These are phyloP conservation scores for Myioborus miniatus DNA, from an alignment of 2,797 vertebrate genomes.

Conservation along the genomic window DNA sequence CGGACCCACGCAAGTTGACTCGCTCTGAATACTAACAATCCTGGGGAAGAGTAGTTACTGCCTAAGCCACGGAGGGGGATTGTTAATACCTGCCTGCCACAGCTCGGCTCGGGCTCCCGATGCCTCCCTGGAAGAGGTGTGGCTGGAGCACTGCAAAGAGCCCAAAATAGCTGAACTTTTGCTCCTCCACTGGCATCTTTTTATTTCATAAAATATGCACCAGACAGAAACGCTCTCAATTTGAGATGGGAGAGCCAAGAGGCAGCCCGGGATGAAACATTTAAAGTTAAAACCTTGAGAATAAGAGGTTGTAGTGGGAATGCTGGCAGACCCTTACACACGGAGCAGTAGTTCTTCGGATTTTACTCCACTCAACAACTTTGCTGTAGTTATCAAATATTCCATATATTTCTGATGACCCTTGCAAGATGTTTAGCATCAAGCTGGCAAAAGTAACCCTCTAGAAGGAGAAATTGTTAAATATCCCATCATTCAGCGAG, in stretches of 20 bases:
- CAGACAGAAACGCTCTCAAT: not conserved
- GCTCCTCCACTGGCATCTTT: not conserved
- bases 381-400: not conserved
- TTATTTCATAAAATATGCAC: conserved; percentile 26
- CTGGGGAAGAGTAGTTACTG: conserved; percentile 75
- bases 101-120: not conserved
- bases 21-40: conserved; percentile 79
- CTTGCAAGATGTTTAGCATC: not conserved
- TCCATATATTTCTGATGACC: not conserved
- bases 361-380: not conserved
- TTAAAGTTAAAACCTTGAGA: conserved; percentile 19
- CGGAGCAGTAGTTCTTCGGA: not conserved
- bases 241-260: conserved; percentile 19
- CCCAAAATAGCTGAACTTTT: not conserved
- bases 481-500: not conserved
- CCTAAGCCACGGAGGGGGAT: conserved; percentile 8
- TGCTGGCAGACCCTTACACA: not conserved
- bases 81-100: not conserved
- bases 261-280: not conserved
- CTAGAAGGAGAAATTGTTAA: not conserved
- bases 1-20: conserved; percentile 76
- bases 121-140: not conserved
- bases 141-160: not conserved
- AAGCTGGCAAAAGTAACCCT: not conserved
- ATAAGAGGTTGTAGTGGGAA: not conserved